These are phyloP conservation scores for Pantherophis alleghaniensis DNA, from an alignment of 2,797 vertebrate species.

Conservation along the genomic window DNA sequence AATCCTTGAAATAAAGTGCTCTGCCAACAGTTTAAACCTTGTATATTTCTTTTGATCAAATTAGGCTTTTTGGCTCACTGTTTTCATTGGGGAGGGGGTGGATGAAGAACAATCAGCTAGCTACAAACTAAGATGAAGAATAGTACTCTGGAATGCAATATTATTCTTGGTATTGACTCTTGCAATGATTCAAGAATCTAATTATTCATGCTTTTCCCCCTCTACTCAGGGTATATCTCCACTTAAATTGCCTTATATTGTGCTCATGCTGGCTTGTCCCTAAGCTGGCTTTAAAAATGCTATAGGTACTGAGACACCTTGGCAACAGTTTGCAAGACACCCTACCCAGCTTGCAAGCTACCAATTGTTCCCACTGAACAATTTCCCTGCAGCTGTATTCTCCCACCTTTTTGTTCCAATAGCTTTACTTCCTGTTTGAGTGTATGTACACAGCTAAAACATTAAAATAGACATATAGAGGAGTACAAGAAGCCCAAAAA, in stretches of 20 bases:
- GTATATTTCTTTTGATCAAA: neutral
- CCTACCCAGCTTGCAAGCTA: neutral
- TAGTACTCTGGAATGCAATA: neutral
- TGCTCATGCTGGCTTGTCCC: neutral
- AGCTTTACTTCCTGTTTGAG: neutral
- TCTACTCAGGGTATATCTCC: neutral
- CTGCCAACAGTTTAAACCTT: neutral
- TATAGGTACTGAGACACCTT: neutral
- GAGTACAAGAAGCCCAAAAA: neutral
- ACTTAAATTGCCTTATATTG: neutral
- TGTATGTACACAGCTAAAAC: neutral
- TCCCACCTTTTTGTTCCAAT: neutral
- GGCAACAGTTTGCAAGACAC: neutral
- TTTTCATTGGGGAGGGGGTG: neutral
- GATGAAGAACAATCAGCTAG: neutral
- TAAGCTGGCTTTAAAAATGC: neutral
- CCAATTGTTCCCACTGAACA: neutral
- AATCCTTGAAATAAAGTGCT: neutral
- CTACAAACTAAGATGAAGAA: neutral
- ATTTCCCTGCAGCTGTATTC: neutral
- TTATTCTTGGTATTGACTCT: neutral
- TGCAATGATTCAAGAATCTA: neutral
- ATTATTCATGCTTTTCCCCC: neutral
- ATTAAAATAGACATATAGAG: neutral
- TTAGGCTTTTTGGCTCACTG: neutral